phyloP scores from a whole-genome alignment of 2,797 vertebrate species.

The Buceros bicornis region DNA sequence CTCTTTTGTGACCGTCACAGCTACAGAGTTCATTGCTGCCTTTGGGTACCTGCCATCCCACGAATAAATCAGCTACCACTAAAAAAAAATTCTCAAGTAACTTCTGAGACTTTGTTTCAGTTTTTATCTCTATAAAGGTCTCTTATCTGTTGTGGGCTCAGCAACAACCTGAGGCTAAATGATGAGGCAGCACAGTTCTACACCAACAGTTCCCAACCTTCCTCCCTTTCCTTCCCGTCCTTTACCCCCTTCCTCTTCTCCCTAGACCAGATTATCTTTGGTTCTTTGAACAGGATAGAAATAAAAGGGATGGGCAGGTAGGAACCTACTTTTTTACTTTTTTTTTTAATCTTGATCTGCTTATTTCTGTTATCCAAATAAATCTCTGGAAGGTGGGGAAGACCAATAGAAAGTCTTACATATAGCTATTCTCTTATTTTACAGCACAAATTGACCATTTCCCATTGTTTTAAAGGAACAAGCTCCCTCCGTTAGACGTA shows the following conservation, averaged over 20 bases:
- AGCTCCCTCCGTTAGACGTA: not conserved
- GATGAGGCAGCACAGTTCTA: not conserved
- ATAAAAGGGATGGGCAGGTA: not conserved
- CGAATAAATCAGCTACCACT: slow-evolving; percentile 9
- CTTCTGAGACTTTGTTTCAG: not conserved
- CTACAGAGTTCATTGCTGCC: slow-evolving; percentile 41
- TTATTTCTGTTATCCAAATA: not conserved
- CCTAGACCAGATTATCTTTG: not conserved
- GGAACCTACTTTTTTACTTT: not conserved
- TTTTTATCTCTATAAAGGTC: not conserved
- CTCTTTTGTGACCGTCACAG: not conserved
- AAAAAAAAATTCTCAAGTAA: not conserved
- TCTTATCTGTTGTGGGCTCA: not conserved
- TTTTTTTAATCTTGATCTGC: not conserved
- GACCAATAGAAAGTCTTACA: not conserved
- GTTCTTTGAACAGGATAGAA: not conserved
- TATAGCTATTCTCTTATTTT: not conserved
- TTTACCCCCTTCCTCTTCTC: not conserved
- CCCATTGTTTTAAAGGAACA: not conserved
- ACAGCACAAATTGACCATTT: not conserved
- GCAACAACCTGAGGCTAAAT: not conserved
- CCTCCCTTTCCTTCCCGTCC: not conserved
- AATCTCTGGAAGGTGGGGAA: not conserved
- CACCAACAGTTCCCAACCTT: not conserved
- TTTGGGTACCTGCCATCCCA: slow-evolving; percentile 1